Evolutionary conservation across 2,797 vertebrate species (phyloP).

Genomic region (Loriculus beryllinus): DNA sequence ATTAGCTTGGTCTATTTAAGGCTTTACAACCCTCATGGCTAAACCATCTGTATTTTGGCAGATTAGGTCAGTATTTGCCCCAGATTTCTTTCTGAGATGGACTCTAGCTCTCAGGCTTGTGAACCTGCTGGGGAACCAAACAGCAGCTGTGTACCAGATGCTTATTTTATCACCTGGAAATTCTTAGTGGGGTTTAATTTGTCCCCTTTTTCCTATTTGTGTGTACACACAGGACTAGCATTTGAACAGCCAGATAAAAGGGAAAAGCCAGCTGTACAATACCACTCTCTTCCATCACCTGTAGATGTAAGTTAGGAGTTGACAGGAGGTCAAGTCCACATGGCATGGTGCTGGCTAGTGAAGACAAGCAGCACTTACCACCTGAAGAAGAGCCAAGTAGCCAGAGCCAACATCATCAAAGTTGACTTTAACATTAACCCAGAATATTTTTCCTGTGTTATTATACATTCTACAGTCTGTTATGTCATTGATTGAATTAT

Average conservation of each 20-base stretch:
- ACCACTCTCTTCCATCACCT: neutral
- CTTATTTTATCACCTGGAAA: neutral
- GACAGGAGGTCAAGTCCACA: neutral
- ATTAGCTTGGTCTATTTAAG: neutral
- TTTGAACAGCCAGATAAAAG: neutral
- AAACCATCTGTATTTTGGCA: neutral
- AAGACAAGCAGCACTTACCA: conserved; percentile 80
- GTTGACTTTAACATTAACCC: conserved; percentile 95
- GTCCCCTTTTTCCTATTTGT: neutral
- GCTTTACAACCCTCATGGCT: neutral
- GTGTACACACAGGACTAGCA: neutral
- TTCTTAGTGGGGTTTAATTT: neutral
- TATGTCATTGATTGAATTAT: conserved; percentile 70
- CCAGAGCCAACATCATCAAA: conserved; percentile 95
- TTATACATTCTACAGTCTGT: conserved; percentile 81
- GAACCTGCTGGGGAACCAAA: neutral
- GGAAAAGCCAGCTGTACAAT: neutral
- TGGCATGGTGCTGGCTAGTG: neutral
- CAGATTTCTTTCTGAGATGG: neutral
- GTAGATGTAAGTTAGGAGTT: neutral
- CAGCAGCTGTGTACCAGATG: neutral
- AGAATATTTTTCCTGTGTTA: conserved; percentile 81
- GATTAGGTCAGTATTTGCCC: neutral
- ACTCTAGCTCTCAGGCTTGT: neutral
- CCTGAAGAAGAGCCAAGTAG: conserved; percentile 95